Base-by-base conservation (phyloP, 2,113 vertebrate species). In the Oryzias woworae region DNA sequence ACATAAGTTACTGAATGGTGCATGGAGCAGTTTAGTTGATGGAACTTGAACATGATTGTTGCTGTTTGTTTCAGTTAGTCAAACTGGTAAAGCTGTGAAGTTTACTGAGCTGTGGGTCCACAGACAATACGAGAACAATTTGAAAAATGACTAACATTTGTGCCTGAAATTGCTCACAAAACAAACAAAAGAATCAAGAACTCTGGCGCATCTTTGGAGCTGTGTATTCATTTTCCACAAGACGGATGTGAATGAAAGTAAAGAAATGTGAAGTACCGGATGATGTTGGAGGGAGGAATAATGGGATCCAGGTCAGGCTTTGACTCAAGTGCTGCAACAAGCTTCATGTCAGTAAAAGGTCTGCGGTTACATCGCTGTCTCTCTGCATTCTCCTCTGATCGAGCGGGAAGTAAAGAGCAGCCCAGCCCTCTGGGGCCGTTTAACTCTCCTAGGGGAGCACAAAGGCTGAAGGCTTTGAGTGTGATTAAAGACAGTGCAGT, bases 251-350 rank as follows among this genome's bases (percentile, higher is more conserved):
- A 36, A 36, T n/a, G 41, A 14, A 12, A 52, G 50, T 24, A 20
- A 42, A 36, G 16, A n/a, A 16, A 41, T n/a, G 47, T 69, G 17
- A 12, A 5, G 3, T 28, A 50, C 54, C 20, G 22, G 20, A n/a
- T 47, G 58, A 50, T 16, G 23, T 22, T 67, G 3, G 22, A 36
- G 36, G 26, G 26, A 28, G 26, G 26, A 36, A 36, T 8, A 36
- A 36, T 36, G 36, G 36, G 36, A 2, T 36, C 36, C 36, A 12
- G 36, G 36, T 36, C 36, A 12, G 0, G 7, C 22, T 36, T 73
- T 17, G 51, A 18, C 56, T 60, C 28, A 2, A 60, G 46, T 63
- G 65, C 51, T 61, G 52, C 65, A 51, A 45, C 5, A 50, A 50
- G 53, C 58, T 58, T 41, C 49, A 50, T 43, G 45, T 66, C 46